phyloP scores from a whole-genome alignment of 2,113 vertebrate genomes.

The Pyxicephalus adspersus region DNA sequence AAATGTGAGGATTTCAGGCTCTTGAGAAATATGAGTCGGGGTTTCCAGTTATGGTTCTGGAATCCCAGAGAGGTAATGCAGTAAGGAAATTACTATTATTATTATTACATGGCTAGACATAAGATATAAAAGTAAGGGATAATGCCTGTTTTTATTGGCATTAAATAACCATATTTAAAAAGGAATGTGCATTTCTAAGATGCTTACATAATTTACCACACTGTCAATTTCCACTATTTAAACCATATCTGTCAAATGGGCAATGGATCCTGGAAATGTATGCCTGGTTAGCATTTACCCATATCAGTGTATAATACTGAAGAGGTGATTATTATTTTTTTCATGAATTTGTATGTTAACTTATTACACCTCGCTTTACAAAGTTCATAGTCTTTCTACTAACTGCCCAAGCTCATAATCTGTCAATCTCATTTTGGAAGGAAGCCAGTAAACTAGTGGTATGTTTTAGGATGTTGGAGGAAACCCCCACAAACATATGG shows the following conservation, averaged over 20 bases:
- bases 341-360: no score
- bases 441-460: no score
- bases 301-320: no score
- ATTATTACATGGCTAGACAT: constrained; percentile 31
- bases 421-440: no score
- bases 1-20: constrained; percentile 10
- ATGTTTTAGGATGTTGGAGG: no score
- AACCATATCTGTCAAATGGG: not conserved
- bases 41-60: constrained; percentile 20
- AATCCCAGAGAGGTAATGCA: constrained; percentile 21
- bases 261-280: not conserved
- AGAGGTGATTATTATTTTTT: no score
- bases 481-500: no score
- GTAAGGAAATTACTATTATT: constrained; percentile 39
- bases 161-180: not conserved
- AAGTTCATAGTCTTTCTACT: no score
- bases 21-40: constrained; percentile 18
- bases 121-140: not conserved
- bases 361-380: no score
- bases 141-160: constrained; percentile 25
- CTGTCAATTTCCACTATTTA: not conserved
- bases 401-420: no score
- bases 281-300: no score
- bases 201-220: not conserved
- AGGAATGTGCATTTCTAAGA: not conserved